A percentile compares a stretch with the other conserved stretches of the same genome.
These are phyloP conservation scores for Terrapene triunguis DNA, from an alignment of 2,113 vertebrate genomes.

Conservation along the genomic window DNA sequence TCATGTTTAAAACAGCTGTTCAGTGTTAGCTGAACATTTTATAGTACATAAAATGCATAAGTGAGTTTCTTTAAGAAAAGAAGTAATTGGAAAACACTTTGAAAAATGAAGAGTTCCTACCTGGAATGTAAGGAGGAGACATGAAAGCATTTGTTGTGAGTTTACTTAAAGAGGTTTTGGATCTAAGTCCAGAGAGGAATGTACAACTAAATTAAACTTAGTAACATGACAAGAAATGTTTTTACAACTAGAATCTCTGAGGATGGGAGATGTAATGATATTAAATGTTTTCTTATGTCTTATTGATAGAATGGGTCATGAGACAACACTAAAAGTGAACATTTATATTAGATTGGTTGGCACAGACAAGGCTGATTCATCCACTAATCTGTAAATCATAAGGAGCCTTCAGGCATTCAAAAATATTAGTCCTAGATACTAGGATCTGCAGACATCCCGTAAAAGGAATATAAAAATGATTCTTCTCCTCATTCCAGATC, in stretches of 20 bases:
- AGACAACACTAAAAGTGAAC: not conserved
- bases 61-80: not conserved
- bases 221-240: not conserved
- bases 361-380: conserved; percentile 9
- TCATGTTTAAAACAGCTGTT: not conserved
- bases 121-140: not conserved
- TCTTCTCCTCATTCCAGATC: not conserved
- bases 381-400: conserved; percentile 37
- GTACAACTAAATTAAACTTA: not conserved
- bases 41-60: not conserved
- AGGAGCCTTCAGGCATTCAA: not conserved
- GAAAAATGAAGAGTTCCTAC: not conserved
- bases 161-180: not conserved
- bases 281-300: not conserved
- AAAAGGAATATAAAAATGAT: not conserved
- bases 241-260: not conserved
- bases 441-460: not conserved
- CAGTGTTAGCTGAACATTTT: not conserved
- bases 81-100: not conserved
- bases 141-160: not conserved
- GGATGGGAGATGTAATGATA: not conserved
- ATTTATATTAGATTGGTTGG: not conserved
- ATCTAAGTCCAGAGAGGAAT: not conserved
- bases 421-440: conserved; percentile 30
- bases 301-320: not conserved